Base-by-base conservation (phyloP, 1,140 invertebrate genomes). In the Teleogryllus occipitalis region DNA sequence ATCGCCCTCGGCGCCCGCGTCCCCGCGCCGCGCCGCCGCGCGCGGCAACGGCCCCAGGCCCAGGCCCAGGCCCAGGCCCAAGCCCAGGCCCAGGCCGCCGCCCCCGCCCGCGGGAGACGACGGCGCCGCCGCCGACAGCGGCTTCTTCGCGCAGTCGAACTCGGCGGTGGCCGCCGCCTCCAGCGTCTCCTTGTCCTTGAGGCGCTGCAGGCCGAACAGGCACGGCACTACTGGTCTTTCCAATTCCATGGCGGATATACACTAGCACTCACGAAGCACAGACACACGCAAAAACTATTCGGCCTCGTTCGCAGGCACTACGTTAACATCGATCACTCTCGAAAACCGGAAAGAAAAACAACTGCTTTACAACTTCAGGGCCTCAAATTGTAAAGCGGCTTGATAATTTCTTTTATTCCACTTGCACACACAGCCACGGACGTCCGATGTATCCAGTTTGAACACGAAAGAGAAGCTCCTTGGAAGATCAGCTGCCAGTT, bases 311-410 rank as follows among this genome's bases (percentile, higher is more conserved):
- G 27, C 27, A 39, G 27, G 27, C 27, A 39, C 27, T 39, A 39
- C 27, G 27, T 39, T 39, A 39, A 39, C 27, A 39, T 39, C 27
- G 27, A 39, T 39, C 27, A 39, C 27, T 39, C 27, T 39, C 5
- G 27, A 39, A 39, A 39, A 39, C 27, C 47, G 22, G 15, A 12
- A 78, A 54, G 14, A 18, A 22, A 73, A 7, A 18, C 3, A 73
- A 22, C 54, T 27, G 73, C 78, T 79, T 79, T 75, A 79, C 78
- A 79, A 79, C 72, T 79, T 79, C 18, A 79, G 78, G 78, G 78
- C 78, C 78, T 39, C 14, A 79, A 79, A 75, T 79, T 75, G 78
- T 75, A 75, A 75, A 79, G 78, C 14, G 74, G 8, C n/a, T 10
- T 47, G 48, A 15, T 47, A 27, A 7, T 39, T 10, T 2, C n/a